phyloP scores from a whole-genome alignment of 2,797 vertebrate species.

The Sebastes elongatus region DNA sequence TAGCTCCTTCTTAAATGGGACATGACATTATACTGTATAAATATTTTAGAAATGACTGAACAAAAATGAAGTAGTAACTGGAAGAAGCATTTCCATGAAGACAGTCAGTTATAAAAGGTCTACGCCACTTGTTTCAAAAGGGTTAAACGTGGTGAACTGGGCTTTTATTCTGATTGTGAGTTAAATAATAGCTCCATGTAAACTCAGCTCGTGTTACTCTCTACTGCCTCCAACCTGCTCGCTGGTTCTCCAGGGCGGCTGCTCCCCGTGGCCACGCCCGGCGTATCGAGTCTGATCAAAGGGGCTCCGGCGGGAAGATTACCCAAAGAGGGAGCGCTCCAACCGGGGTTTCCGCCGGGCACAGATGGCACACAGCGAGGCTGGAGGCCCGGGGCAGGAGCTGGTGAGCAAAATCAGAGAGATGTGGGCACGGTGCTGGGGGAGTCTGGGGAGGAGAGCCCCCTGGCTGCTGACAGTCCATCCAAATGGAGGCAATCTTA shows the following conservation, averaged over 20 bases:
- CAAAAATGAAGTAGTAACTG: neutral
- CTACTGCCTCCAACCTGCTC: neutral
- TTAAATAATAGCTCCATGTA: conserved; percentile 1
- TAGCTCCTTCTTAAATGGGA: neutral
- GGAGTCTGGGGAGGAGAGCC: conserved; percentile 53
- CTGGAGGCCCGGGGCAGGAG: conserved; percentile 54
- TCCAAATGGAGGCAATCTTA: conserved; percentile 73
- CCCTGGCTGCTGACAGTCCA: conserved; percentile 56
- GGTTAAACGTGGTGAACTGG: neutral
- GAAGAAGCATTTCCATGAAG: neutral
- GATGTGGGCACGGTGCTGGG: conserved; percentile 42
- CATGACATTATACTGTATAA: neutral
- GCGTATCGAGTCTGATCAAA: conserved; percentile 69
- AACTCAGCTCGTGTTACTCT: neutral
- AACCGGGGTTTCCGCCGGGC: conserved; percentile 52
- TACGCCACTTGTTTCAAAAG: neutral
- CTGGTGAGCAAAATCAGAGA: conserved; percentile 55
- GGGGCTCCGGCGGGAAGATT: conserved; percentile 47
- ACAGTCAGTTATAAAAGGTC: neutral
- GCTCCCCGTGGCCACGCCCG: conserved; percentile 44
- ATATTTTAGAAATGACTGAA: neutral
- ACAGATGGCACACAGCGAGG: conserved; percentile 70
- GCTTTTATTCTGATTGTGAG: neutral
- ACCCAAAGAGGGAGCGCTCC: conserved; percentile 42
- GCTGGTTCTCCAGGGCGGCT: conserved; percentile 20